A percentile compares a stretch with the other conserved stretches of the same genome.
Evolutionary conservation across 1,140 invertebrate species (phyloP).

Genomic region (Cepaea nemoralis): DNA sequence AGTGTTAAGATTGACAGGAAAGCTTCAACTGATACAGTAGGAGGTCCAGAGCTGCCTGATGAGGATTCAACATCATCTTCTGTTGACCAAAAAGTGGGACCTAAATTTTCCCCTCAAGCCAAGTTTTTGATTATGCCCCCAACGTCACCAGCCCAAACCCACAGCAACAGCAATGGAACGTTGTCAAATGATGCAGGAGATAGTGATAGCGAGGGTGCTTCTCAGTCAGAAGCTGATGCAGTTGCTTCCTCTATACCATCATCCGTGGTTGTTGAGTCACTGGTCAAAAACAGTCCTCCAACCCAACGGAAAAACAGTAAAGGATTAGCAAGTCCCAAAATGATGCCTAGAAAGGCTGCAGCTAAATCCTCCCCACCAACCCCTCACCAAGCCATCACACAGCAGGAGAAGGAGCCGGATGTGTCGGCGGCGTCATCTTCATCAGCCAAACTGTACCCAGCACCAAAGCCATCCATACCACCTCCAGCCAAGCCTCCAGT

Average conservation of each 20-base stretch:
- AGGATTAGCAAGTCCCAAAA: conserved; percentile 48
- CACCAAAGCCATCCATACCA: conserved; percentile 22
- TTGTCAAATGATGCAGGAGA: background rate
- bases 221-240: background rate
- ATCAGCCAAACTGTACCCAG: conserved; percentile 22
- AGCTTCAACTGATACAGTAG: background rate
- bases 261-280: background rate
- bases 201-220: background rate
- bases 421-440: background rate
- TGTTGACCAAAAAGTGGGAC: conserved; percentile 13
- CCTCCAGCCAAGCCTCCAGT: conserved; percentile 26
- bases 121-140: conserved; percentile 44
- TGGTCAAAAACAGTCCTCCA: conserved; percentile 21
- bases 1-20: conserved; percentile 21
- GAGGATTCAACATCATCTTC: conserved; percentile 31
- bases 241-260: background rate
- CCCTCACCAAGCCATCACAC: background rate
- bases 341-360: conserved; percentile 40
- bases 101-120: conserved; percentile 37
- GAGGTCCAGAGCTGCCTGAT: background rate
- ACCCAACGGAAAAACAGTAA: conserved; percentile 32
- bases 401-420: background rate
- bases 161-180: background rate
- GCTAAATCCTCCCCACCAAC: conserved; percentile 46
- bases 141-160: background rate